Evolutionary conservation across 2,797 vertebrate genomes (phyloP), one percentile per base, ranked within the genome.

Genomic region (Rhynchotus rufescens): DNA sequence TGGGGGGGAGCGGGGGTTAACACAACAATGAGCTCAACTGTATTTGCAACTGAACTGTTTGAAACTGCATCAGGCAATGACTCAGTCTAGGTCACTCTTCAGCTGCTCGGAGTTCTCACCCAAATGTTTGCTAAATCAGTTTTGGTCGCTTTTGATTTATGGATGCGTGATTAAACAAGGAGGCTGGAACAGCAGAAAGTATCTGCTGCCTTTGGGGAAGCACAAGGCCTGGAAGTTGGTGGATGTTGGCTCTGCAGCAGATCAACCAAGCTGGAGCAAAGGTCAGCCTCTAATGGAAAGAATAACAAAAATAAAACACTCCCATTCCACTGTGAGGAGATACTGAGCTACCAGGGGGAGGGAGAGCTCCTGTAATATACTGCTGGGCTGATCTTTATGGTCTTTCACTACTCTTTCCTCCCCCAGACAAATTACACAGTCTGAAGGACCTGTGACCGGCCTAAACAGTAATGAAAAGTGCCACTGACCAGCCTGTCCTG

Each of bases 281-380:
- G 93, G 95, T 96, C 95, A 94, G 73, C 67, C 28, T 84, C 60
- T 94, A 94, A 90, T 94, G 86, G 88, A 93, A 94, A 94, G 80
- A 80, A 96, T 95, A 96, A 96, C 84, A 94, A 95, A 94, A 96
- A 93, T 83, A 89, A 92, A 93, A 45, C 69, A 87, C 92, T 96
- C 86, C 92, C 44, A 3, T 77, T 94, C 56, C 40, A 88, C 52
- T 20, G 23, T 21, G 57, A 89, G 28, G 80, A 92, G 92, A 89
- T 84, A 81, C 49, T 44, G 84, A 89, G 77, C 92, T 96, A 96
- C 92, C n/a, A 77, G 86, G 74, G 64, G 77, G 92, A 94, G 92
- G 57, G 54, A 81, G 64, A 65, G 12, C 69, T 95, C 67, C 57
- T 81, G 66, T 85, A 79, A 78, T 76, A 79, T 66, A 68, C 30